Evolutionary conservation across 2,888 invertebrate genomes (phyloP).

Genomic region (Protonemura montana): DNA sequence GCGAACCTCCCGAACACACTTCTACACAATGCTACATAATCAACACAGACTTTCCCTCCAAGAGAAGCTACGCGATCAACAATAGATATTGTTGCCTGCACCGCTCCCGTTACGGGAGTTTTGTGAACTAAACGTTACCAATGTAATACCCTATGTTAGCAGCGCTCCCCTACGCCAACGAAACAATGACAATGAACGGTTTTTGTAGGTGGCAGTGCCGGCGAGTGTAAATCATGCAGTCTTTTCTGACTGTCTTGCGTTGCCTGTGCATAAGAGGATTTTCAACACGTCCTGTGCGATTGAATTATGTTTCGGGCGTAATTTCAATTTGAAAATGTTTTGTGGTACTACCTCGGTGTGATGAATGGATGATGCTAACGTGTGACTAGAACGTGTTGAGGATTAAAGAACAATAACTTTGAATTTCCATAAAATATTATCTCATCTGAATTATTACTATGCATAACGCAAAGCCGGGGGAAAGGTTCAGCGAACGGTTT

Average conservation of each 20-base stretch:
- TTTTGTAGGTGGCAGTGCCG: neutral
- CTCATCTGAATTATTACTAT: conserved; percentile 14
- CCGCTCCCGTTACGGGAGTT: neutral
- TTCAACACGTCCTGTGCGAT: conserved; percentile 30
- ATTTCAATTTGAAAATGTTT: conserved; percentile 40
- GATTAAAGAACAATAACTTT: conserved; percentile 38
- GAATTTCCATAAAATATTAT: conserved; percentile 26
- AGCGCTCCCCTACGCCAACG: conserved; percentile 21
- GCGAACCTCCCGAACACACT: conserved; percentile 9
- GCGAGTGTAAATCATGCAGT: conserved; percentile 39
- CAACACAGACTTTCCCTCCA: conserved; percentile 36
- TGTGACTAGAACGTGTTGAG: conserved; percentile 18
- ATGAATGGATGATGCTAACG: conserved; percentile 28
- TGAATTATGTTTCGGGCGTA: conserved; percentile 36
- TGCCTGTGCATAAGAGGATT: neutral
- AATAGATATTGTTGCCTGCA: neutral
- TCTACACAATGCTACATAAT: conserved; percentile 40
- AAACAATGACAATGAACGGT: conserved; percentile 30
- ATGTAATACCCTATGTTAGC: conserved; percentile 26
- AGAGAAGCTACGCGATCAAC: neutral
- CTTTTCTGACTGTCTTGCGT: conserved; percentile 27
- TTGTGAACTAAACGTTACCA: conserved; percentile 30
- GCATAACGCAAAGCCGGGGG: neutral
- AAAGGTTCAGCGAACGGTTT: neutral
- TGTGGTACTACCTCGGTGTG: conserved; percentile 20